Evolutionary conservation across 2,113 vertebrate species (phyloP), one percentile per base, ranked within the genome.

Genomic region (Sminthopsis crassicaudata): DNA sequence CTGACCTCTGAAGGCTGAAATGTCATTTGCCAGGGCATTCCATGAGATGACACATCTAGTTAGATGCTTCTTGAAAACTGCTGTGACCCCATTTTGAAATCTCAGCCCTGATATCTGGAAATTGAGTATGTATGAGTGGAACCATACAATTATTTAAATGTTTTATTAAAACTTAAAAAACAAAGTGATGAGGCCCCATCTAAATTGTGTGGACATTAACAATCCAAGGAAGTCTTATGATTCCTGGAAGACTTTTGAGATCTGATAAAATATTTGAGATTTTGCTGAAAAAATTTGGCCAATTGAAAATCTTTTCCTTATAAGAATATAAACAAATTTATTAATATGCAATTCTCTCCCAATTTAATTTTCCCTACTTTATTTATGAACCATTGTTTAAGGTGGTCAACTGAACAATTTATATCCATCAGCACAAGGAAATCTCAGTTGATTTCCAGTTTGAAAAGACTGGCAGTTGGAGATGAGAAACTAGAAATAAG

Each of bases 141-240:
- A 92, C 89, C 92, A 53, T 92, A 26, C 51, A 93, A 92, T 93
- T 96, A 96, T 48, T 93, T 95, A 60, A 91, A 55, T 84, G 89
- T 90, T 97, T 96, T 95, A 94, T 22, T 95, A 88, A 94, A 30
- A 97, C 27, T 84, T 94, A 95, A 96, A 96, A 97, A 97, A 95
- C 90, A 67, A 67, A 67, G n/a, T 76, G 30, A 76, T 76, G 89
- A 97, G 89, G 91, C 90, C 60, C 46, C 16, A 9, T 92, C 46
- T 92, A 89, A 96, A 93, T 96, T 92, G 27, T 52, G 9, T 92
- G 94, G 51, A 95, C 52, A 92, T 50, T 89, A 97, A 93, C 46
- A 96, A 96, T 92, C 91, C 91, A 84, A 48, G 90, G 11, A 84
- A 90, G 3, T 46, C 25, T 89, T 93, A 46, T 6, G 8, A 89